These are phyloP conservation scores for Drosophila hamatofila DNA, from an alignment of 2,888 invertebrate species.

Conservation along the genomic window DNA sequence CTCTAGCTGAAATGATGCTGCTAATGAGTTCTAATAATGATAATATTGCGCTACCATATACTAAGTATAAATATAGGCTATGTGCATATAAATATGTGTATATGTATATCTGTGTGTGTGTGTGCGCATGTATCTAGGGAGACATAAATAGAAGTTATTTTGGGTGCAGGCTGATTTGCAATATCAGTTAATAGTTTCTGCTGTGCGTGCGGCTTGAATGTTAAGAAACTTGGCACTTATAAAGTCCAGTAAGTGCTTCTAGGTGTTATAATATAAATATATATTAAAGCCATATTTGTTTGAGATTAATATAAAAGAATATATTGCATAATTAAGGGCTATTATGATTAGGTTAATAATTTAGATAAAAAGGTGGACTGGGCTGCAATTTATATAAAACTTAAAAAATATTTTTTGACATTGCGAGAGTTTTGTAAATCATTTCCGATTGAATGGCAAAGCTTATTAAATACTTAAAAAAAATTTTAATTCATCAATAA, in stretches of 20 bases:
- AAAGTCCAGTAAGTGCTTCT: background rate
- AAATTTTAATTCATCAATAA: no score
- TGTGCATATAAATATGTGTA: constrained; percentile 7
- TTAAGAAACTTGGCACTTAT: background rate
- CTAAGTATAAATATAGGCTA: constrained; percentile 41
- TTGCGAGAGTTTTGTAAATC: no score
- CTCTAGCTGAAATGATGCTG: constrained; percentile 41
- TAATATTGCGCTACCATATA: constrained; percentile 61
- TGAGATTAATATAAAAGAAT: background rate
- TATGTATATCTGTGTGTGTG: constrained; percentile 11
- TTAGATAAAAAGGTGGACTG: no score
- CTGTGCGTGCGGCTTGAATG: constrained; percentile 5
- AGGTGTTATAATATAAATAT: background rate
- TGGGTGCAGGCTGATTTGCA: constrained; percentile 28
- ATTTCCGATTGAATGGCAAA: no score
- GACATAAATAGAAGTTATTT: constrained; percentile 47
- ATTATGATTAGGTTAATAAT: background rate
- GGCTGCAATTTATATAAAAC: background rate
- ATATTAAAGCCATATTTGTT: background rate
- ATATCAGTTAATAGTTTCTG: constrained; percentile 28
- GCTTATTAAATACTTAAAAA: no score
- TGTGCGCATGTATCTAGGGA: background rate
- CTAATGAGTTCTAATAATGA: constrained; percentile 75
- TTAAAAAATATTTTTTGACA: background rate
- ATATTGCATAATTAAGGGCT: background rate